Conservation (phyloP, 2,888 invertebrate species). For the Pogonocherus hispidulus region DNA sequence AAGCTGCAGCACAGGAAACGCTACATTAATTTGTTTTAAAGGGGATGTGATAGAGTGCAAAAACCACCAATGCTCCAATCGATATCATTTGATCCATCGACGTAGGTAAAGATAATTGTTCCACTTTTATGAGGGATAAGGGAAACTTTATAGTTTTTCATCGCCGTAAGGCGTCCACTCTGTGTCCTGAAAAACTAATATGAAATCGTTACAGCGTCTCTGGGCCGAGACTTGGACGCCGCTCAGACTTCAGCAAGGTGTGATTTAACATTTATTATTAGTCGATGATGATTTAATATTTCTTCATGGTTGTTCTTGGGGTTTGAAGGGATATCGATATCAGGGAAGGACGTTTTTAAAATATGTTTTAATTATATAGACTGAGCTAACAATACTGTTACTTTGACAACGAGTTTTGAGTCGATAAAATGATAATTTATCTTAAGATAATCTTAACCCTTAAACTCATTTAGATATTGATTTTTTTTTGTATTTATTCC, state of each 20-base stretch:
- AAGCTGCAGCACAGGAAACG: constrained; percentile 15
- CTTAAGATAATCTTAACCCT: no score
- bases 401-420: no score
- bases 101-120: constrained; percentile 27
- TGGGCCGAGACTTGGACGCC: constrained; percentile 49
- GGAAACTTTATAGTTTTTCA: constrained; percentile 37
- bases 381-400: no score
- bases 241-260: constrained; percentile 50
- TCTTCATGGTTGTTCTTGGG: not conserved
- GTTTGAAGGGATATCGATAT: no score
- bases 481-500: no score
- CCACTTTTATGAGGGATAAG: constrained; percentile 38
- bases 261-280: constrained; percentile 45
- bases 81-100: constrained; percentile 25
- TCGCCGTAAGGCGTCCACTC: constrained; percentile 25
- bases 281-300: not conserved
- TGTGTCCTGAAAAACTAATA: constrained; percentile 52
- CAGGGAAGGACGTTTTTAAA: no score
- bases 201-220: constrained; percentile 56
- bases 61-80: constrained; percentile 25
- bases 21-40: constrained; percentile 39
- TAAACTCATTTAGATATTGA: no score
- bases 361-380: no score
- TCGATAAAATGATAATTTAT: no score
- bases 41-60: constrained; percentile 40